Evolutionary conservation across 2,113 vertebrate species (phyloP), one percentile per base, ranked within the genome.

Genomic region (Ctenodactylus gundi): DNA sequence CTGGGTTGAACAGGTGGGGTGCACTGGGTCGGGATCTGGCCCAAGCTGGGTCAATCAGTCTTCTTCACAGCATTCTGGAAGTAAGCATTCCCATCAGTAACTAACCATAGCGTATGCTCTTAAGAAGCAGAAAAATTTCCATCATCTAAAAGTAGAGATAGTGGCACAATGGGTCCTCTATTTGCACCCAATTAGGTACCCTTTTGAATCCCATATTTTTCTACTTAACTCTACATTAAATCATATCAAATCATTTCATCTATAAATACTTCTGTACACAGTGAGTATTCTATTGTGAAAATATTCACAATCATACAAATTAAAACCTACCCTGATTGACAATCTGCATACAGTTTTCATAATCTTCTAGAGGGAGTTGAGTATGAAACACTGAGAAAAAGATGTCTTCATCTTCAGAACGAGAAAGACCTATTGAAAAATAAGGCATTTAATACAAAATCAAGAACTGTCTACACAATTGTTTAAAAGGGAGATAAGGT

Each of bases 321-420:
- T 51, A 46, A 88, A 95, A 86, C 75, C 70, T 96, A 98, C 98
- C 97, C n/a, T 87, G 90, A 39, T 34, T 96, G 88, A 13, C 39
- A 73, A 86, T 88, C 51, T n/a, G 80, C 49, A 53, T 60, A 51
- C 0, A 46, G 13, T 95, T 94, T 67, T 97, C 98, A 78, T 96
- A 98, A 67, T 98, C 98, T 96, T 98, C 97, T 73, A 98, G 97
- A 96, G 96, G 98, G 88, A 98, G 86, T 64, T 99, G 97, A 84
- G 99, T 99, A 62, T 98, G 98, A 98, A 99, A 99, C 75, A 99
- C 62, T 2, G 98, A 96, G 83, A 96, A 68, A 98, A 93, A 84
- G 13, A 39, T 58, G 14, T 97, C 96, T 90, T 97, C 97, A 68
- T 98, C 97, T 81, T 98, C 97, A 81, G 75, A 76, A 58, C 3